Percentiles rank a stretch among this genome's conserved stretches.
Evolutionary conservation across 64 coral and sea anemone genomes (phyloP).

Genomic region (Actinia equina): DNA sequence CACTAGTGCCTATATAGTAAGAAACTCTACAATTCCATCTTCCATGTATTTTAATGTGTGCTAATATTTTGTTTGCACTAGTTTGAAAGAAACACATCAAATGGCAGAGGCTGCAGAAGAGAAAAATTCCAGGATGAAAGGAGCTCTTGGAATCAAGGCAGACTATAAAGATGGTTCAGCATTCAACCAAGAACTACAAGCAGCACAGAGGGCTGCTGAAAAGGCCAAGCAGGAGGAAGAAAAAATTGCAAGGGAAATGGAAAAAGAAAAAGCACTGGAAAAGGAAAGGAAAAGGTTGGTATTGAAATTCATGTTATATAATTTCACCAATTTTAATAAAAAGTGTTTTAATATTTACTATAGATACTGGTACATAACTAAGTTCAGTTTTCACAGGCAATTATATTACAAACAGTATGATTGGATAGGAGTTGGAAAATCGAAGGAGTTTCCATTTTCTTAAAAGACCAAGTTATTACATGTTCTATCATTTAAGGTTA

Average conservation of each 20-base stretch:
- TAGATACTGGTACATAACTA: no score
- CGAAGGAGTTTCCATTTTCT: background rate
- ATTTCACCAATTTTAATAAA: background rate
- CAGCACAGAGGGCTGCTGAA: conserved; percentile 45
- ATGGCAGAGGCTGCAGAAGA: conserved; percentile 90
- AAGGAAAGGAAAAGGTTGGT: conserved; percentile 13
- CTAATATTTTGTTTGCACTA: background rate
- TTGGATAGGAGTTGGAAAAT: background rate
- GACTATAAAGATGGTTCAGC: conserved; percentile 92
- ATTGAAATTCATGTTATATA: background rate
- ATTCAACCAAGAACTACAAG: conserved; percentile 92
- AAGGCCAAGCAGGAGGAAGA: conserved; percentile 43
- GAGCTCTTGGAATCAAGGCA: conserved; percentile 83
- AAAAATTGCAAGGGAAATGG: conserved; percentile 40
- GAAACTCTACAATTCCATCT: background rate
- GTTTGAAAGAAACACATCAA: conserved; percentile 83
- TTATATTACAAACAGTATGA: no score
- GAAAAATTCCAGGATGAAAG: conserved; percentile 92
- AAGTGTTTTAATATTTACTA: no score
- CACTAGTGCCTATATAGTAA: no score
- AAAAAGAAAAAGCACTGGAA: conserved; percentile 61
- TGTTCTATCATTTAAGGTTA: no score
- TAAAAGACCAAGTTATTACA: background rate
- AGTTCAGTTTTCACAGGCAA: no score
- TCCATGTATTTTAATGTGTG: background rate